phyloP scores from a whole-genome alignment of 2,113 vertebrate species.

The Madoqua kirkii region DNA sequence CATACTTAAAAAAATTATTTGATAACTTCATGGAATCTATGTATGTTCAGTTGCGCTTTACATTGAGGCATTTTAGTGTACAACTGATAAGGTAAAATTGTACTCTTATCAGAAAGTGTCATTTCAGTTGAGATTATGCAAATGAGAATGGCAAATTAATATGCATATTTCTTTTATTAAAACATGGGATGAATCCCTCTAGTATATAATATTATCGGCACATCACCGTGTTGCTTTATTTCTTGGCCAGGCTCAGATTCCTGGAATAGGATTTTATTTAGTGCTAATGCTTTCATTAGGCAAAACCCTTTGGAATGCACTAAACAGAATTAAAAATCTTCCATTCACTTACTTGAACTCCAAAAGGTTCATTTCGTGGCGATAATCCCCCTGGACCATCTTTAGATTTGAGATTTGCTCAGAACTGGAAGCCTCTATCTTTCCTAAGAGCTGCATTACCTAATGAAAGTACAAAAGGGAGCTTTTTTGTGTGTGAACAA shows the following conservation, averaged over 20 bases:
- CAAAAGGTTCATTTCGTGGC: constrained; percentile 80
- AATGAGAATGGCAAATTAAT: neutral
- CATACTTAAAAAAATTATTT: neutral
- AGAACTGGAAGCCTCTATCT: constrained; percentile 79
- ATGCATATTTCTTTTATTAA: neutral
- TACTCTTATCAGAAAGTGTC: neutral
- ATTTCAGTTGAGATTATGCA: neutral
- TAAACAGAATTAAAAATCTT: constrained; percentile 70
- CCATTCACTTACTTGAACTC: constrained; percentile 83
- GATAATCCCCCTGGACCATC: constrained; percentile 78
- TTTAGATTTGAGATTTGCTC: constrained; percentile 79
- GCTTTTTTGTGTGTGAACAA: constrained; percentile 40
- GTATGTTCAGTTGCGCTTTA: neutral
- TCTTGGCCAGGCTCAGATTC: constrained; percentile 51
- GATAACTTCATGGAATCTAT: neutral
- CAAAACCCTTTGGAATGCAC: constrained; percentile 44
- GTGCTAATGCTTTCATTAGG: constrained; percentile 49
- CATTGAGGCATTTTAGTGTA: neutral
- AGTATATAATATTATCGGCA: neutral
- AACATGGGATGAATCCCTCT: constrained; percentile 26
- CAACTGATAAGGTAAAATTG: constrained; percentile 25
- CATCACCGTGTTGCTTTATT: constrained; percentile 14
- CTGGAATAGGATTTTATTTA: constrained; percentile 29
- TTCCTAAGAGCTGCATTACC: constrained; percentile 80
- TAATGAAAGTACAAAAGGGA: constrained; percentile 72